Evolutionary conservation across 2,113 vertebrate species (phyloP).

Genomic region (Nycticryphes semicollaris): DNA sequence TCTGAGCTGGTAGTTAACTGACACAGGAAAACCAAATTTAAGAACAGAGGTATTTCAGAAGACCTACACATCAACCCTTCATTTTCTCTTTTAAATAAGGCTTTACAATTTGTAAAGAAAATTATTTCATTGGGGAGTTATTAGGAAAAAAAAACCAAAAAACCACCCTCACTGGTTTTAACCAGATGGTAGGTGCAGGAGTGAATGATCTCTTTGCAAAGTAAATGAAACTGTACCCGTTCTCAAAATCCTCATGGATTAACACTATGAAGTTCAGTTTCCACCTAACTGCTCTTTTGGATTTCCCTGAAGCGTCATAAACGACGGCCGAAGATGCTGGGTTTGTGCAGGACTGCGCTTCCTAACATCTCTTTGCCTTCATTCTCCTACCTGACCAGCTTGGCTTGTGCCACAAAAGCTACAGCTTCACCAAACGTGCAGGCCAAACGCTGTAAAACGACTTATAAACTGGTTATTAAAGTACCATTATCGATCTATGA

Average conservation of each 20-base stretch:
- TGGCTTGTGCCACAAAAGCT: background rate
- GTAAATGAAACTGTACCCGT: background rate
- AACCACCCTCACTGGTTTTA: background rate
- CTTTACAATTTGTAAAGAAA: background rate
- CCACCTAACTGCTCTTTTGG: background rate
- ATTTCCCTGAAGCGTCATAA: background rate
- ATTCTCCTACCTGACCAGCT: background rate
- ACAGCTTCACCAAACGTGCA: background rate
- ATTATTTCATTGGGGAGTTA: background rate
- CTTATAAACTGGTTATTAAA: background rate
- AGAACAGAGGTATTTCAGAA: background rate
- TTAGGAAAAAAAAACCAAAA: background rate
- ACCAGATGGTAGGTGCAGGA: background rate
- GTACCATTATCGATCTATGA: rapidly evolving
- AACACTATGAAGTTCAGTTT: background rate
- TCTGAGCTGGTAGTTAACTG: background rate
- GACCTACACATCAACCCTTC: background rate
- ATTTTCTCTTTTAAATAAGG: background rate
- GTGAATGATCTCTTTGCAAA: background rate
- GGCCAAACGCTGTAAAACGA: background rate
- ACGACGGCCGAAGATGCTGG: rapidly evolving
- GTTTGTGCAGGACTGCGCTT: background rate
- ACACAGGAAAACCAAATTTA: background rate
- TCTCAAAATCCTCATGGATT: background rate
- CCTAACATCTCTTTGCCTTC: background rate